Percentiles rank a stretch among this genome's conserved stretches.
These are phyloP conservation scores for Notarius quadriscutis DNA, from an alignment of 2,113 vertebrate species.

Conservation along the genomic window DNA sequence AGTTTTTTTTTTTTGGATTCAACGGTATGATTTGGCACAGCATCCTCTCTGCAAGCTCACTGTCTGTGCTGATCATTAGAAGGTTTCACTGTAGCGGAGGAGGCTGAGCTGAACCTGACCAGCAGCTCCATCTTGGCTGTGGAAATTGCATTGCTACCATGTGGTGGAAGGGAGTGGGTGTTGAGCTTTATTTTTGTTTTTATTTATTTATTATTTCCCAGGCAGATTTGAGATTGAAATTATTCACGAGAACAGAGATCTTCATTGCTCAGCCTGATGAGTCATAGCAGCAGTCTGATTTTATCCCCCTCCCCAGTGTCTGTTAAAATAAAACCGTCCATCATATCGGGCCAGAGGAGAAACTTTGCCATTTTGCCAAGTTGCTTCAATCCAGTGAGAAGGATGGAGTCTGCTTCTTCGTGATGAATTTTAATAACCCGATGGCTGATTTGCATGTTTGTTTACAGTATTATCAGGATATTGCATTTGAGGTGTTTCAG, in stretches of 20 bases:
- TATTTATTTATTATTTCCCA: conserved; percentile 60
- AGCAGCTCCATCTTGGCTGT: conserved; percentile 54
- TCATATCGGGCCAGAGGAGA: neutral
- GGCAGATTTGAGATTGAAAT: conserved; percentile 50
- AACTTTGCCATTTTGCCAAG: neutral
- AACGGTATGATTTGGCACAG: neutral
- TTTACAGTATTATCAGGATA: neutral
- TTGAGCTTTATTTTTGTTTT: conserved; percentile 64
- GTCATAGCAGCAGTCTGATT: conserved; percentile 34
- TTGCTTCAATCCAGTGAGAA: neutral
- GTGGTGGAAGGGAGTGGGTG: conserved; percentile 65
- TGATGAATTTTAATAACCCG: neutral
- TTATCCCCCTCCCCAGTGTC: neutral
- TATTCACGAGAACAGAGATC: conserved; percentile 49
- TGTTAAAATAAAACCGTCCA: conserved; percentile 35
- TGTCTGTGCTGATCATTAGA: conserved; percentile 35
- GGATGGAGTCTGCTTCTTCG: neutral
- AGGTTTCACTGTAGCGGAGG: conserved; percentile 22
- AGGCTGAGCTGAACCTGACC: conserved; percentile 64
- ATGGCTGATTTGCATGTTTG: neutral
- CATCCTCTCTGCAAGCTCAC: conserved; percentile 17
- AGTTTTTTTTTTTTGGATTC: neutral
- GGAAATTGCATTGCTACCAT: conserved; percentile 67
- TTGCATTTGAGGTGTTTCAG: neutral
- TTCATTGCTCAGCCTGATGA: conserved; percentile 55